Evolutionary conservation across 2,113 vertebrate species (phyloP).

Genomic region (Engraulis encrasicolus): DNA sequence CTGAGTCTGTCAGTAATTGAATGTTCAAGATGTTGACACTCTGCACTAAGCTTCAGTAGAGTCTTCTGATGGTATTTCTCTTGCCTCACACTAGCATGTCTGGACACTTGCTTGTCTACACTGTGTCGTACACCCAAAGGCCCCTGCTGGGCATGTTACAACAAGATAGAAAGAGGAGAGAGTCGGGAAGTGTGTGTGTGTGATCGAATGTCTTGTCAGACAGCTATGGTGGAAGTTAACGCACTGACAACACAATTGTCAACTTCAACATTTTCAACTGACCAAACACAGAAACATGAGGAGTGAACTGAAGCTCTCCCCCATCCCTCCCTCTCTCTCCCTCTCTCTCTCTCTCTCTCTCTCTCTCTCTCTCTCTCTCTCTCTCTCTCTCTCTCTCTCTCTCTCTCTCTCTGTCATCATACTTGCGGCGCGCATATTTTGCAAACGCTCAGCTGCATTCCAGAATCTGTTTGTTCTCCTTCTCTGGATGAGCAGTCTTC

Average conservation of each 20-base stretch:
- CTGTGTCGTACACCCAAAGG: conserved; percentile 54
- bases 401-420: neutral
- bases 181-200: neutral
- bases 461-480: neutral
- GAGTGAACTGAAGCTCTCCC: neutral
- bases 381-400: neutral
- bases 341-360: too few relatives aligned
- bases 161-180: conserved; percentile 13
- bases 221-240: neutral
- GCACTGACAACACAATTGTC: neutral
- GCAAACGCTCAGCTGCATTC: neutral
- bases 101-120: conserved; percentile 62
- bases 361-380: too few relatives aligned
- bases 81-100: conserved; percentile 58
- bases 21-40: neutral
- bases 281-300: neutral
- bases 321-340: too few relatives aligned
- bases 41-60: neutral
- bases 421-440: neutral
- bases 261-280: neutral
- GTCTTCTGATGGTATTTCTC: conserved; percentile 16
- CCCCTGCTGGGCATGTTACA: conserved; percentile 56
- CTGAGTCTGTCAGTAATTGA: neutral
- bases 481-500: neutral
- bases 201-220: neutral